These are phyloP conservation scores for Gymnosoma rotundatum DNA, from an alignment of 2,888 invertebrate genomes.

Conservation along the genomic window DNA sequence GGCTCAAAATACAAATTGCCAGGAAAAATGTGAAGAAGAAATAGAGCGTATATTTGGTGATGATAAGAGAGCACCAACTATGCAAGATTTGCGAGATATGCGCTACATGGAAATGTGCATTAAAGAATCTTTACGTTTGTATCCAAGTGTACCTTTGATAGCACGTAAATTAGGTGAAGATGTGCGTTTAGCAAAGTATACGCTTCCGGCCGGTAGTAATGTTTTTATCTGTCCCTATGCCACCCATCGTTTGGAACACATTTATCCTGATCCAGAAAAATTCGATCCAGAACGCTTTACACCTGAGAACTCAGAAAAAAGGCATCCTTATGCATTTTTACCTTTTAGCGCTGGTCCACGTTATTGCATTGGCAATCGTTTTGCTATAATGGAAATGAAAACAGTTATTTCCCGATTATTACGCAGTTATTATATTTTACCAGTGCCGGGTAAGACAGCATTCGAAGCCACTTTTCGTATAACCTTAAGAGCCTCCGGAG, in stretches of 20 bases:
- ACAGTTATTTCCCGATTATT: constrained; percentile 84
- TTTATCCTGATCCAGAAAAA: constrained; percentile 84
- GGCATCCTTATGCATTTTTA: constrained; percentile 84
- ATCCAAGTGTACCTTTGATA: constrained; percentile 82
- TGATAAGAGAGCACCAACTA: constrained; percentile 82
- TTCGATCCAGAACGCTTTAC: constrained; percentile 85
- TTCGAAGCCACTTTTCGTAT: constrained; percentile 83
- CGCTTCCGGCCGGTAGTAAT: constrained; percentile 84
- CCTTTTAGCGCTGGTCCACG: constrained; percentile 85
- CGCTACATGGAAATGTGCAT: constrained; percentile 87
- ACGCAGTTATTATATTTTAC: constrained; percentile 82
- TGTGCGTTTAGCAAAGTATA: constrained; percentile 81
- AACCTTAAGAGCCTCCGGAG: constrained; percentile 84
- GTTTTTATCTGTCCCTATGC: constrained; percentile 84
- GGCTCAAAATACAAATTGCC: constrained; percentile 83
- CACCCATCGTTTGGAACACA: constrained; percentile 84
- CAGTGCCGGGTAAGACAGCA: constrained; percentile 83
- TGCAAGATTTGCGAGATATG: constrained; percentile 85
- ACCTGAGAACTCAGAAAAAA: constrained; percentile 82
- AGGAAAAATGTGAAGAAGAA: constrained; percentile 83
- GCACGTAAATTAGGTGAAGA: constrained; percentile 81
- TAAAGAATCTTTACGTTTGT: constrained; percentile 85
- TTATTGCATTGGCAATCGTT: constrained; percentile 84
- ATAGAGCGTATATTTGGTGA: constrained; percentile 82
- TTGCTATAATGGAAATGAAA: constrained; percentile 85